Percentiles rank a stretch among this genome's conserved stretches.
phyloP scores from a whole-genome alignment of 37 sponge, comb jelly and placozoan species.

The Chondrilla cf. caribensis region DNA sequence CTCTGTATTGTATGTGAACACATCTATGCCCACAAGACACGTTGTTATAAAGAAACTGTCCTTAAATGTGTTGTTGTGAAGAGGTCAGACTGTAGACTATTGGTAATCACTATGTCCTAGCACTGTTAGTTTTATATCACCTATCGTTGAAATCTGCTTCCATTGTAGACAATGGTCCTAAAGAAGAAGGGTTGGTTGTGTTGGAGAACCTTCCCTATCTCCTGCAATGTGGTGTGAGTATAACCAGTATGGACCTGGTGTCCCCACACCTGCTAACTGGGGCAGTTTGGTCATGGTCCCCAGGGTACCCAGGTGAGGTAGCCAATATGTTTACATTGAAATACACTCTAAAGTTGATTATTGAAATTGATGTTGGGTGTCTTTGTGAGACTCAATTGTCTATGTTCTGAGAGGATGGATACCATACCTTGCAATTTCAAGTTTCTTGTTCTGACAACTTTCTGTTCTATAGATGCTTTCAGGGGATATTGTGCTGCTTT shows the following conservation, averaged over 20 bases:
- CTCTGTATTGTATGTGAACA: too few relatives aligned
- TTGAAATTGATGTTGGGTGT: background rate
- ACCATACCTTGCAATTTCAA: background rate
- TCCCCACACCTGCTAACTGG: conserved; percentile 43
- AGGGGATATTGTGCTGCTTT: conserved; percentile 14
- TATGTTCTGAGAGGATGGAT: background rate
- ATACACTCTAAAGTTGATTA: background rate
- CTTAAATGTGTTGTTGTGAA: too few relatives aligned
- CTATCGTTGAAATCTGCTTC: too few relatives aligned
- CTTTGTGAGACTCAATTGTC: background rate
- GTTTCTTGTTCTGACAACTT: background rate
- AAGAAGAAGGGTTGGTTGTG: conserved; percentile 48
- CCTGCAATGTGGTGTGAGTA: conserved; percentile 48
- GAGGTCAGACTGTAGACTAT: too few relatives aligned
- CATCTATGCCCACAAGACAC: too few relatives aligned
- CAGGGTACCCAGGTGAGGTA: background rate
- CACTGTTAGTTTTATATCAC: too few relatives aligned
- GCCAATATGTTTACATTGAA: too few relatives aligned
- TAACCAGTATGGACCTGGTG: conserved; percentile 48
- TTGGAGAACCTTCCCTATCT: conserved; percentile 59
- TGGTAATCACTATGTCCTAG: too few relatives aligned
- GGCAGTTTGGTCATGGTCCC: conserved; percentile 54
- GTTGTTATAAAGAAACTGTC: too few relatives aligned
- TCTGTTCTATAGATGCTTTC: background rate
- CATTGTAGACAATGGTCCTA: conserved; percentile 57